Base-by-base conservation (phyloP, 1,140 invertebrate species). In the Manduca sexta region DNA sequence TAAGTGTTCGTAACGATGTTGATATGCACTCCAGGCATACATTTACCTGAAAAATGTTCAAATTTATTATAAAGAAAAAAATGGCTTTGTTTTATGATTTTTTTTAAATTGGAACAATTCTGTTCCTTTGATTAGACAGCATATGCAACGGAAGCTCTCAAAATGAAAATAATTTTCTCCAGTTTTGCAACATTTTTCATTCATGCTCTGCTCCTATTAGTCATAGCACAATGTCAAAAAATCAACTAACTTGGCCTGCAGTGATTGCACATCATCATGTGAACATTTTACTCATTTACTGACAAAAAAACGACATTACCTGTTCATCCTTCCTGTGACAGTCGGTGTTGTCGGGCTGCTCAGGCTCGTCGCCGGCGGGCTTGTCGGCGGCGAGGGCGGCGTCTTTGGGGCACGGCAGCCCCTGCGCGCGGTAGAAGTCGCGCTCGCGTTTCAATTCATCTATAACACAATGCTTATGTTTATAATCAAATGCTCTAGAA, bases 281-380 rank as follows among this genome's bases (percentile, higher is more conserved):
- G n/a, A n/a, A n/a, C n/a, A n/a, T n/a, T n/a, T n/a, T n/a, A n/a
- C n/a, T n/a, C n/a, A n/a, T n/a, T n/a, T n/a, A n/a, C n/a, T n/a
- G n/a, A n/a, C n/a, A n/a, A n/a, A n/a, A n/a, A n/a, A n/a, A n/a
- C n/a, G n/a, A n/a, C n/a, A n/a, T 45, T 74, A 94, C 93, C 90
- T 99, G 97, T 89, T 99, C 97, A 89, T 98, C 97, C 65, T 95
- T 90, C 65, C 97, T 88, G 87, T 98, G 97, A 83, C 93, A 97
- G 87, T 98, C 97, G 7, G 92, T 92, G 80, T 92, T 92, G 78
- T 97, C 95, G 4, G 91, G 92, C 66, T 93, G 93, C 35, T 92
- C 87, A n/a, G 88, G 80, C 31, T 82, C 88, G 64, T 92, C 91
- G 0, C 88, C 87, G 15, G 86, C 79, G 14, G 91, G 90, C 51